A percentile compares a stretch with the other conserved stretches of the same genome.
phyloP scores from a whole-genome alignment of 1,140 invertebrate species.

The Dreissena rostriformis region DNA sequence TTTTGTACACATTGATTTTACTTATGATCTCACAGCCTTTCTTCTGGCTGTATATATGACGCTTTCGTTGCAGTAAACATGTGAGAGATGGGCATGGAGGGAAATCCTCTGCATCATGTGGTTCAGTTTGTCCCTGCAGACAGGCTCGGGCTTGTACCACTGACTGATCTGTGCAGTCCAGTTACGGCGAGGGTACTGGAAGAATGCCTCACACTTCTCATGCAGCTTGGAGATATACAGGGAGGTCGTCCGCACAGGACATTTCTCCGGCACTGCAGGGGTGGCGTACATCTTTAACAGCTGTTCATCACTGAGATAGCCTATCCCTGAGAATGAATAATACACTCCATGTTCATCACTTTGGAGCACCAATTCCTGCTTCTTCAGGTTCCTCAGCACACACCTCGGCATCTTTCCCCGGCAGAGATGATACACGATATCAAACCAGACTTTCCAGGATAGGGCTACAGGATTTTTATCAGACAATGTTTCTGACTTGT shows the following conservation, averaged over 20 bases:
- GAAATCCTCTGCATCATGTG: conserved; percentile 27
- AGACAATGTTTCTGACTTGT: conserved; percentile 15
- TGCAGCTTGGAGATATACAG: conserved; percentile 40
- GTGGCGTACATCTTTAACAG: conserved; percentile 43
- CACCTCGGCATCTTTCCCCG: conserved; percentile 18
- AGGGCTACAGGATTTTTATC: conserved; percentile 17
- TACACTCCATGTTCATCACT: conserved; percentile 44
- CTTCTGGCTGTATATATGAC: conserved; percentile 32
- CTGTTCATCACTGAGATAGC: conserved; percentile 6
- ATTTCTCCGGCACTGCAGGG: conserved; percentile 18
- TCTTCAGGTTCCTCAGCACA: conserved; percentile 13
- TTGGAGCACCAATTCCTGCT: conserved; percentile 7
- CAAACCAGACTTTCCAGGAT: conserved; percentile 44
- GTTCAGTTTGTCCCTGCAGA: conserved; percentile 26
- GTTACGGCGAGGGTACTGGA: conserved; percentile 17
- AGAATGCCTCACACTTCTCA: conserved; percentile 36
- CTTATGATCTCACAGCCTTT: background rate
- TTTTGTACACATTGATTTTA: background rate
- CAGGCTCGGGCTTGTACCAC: conserved; percentile 21
- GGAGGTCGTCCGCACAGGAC: conserved; percentile 34
- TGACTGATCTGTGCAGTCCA: background rate
- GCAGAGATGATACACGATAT: conserved; percentile 32
- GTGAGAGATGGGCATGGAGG: conserved; percentile 16
- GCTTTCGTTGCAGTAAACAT: conserved; percentile 3
- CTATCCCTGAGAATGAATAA: conserved; percentile 25